Conservation (phyloP, 1,140 invertebrate species). For the Uloborus diversus region DNA sequence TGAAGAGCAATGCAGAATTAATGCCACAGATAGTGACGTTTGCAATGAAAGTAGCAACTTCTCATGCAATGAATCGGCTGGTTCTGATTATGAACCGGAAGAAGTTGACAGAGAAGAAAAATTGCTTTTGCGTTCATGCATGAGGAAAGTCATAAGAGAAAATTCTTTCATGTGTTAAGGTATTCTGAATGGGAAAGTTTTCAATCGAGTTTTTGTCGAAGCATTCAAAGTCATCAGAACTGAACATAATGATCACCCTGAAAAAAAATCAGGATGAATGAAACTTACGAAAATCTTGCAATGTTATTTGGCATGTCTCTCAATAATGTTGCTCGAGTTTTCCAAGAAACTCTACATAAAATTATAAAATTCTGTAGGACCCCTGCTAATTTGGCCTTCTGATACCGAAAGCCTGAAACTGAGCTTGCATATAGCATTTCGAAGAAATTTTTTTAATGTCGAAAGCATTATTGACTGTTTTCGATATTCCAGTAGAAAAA, state of each 20-base stretch:
- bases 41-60: too few relatives aligned
- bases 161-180: background rate
- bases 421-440: slow-evolving; percentile 2
- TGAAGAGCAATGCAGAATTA: background rate
- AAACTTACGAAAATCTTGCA: too few relatives aligned
- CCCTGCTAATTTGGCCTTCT: background rate
- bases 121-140: background rate
- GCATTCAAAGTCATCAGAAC: too few relatives aligned
- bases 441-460: background rate
- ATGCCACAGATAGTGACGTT: background rate
- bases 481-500: slow-evolving; percentile 61
- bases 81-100: background rate
- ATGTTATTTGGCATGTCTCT: too few relatives aligned
- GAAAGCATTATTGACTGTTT: slow-evolving; percentile 59
- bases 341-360: background rate
- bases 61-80: too few relatives aligned
- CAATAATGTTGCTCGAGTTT: background rate
- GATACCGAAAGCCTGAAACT: background rate
- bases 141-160: background rate
- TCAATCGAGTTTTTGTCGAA: too few relatives aligned
- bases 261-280: too few relatives aligned
- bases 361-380: background rate
- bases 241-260: too few relatives aligned
- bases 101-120: background rate
- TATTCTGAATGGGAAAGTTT: too few relatives aligned